These are phyloP conservation scores for Picus viridis DNA, from an alignment of 2,797 vertebrate genomes.

Conservation along the genomic window DNA sequence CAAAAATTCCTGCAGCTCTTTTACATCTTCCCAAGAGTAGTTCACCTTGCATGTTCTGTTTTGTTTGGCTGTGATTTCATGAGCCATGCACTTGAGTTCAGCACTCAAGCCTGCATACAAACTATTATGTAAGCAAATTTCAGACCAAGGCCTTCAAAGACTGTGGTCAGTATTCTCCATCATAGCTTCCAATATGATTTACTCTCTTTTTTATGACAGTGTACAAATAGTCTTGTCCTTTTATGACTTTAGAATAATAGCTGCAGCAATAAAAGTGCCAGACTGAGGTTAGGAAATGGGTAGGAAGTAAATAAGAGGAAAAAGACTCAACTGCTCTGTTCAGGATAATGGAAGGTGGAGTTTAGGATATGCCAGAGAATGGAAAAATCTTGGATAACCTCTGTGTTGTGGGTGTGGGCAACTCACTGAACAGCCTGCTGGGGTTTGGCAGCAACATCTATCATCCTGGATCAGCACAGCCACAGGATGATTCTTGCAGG, in stretches of 20 bases:
- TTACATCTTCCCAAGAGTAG: background rate
- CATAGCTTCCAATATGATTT: background rate
- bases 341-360: constrained; percentile 26
- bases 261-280: background rate
- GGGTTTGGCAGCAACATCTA: background rate
- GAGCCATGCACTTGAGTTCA: background rate
- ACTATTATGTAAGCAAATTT: constrained; percentile 11
- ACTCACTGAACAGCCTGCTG: background rate
- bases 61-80: constrained; percentile 18
- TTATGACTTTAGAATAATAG: background rate
- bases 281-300: background rate
- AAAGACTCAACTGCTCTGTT: background rate
- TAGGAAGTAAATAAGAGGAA: constrained; percentile 21
- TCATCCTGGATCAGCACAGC: background rate
- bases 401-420: constrained; percentile 3
- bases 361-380: background rate
- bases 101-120: background rate
- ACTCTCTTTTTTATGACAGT: background rate
- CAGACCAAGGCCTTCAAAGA: background rate
- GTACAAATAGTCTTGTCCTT: background rate
- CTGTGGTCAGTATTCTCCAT: background rate
- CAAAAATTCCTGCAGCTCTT: background rate
- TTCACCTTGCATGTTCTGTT: background rate
- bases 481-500: background rate
- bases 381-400: constrained; percentile 42